Percentiles rank a stretch among this genome's conserved stretches.
These are phyloP conservation scores for Strigamia maritima DNA, from an alignment of 2,888 invertebrate species.

Conservation along the genomic window DNA sequence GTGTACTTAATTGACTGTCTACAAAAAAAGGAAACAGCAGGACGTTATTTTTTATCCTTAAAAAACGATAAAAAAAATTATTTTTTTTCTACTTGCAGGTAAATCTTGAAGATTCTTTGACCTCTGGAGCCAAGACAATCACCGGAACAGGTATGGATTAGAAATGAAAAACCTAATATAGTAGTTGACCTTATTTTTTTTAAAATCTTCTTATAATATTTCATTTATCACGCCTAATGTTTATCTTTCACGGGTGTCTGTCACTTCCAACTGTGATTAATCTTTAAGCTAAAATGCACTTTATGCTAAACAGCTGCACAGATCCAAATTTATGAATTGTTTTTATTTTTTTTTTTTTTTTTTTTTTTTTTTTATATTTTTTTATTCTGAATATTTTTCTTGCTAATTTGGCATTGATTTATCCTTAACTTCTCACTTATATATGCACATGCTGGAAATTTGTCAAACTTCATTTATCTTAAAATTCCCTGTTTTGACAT, in stretches of 20 bases:
- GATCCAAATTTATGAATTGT: neutral
- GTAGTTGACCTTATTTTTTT: neutral
- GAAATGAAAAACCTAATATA: neutral
- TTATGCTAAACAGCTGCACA: neutral
- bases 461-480: neutral
- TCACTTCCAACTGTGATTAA: neutral
- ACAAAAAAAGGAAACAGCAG: neutral
- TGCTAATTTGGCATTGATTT: constrained; percentile 13
- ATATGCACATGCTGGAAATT: neutral
- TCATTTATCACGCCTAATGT: neutral
- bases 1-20: too few relatives aligned
- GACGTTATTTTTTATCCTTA: neutral
- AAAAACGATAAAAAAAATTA: neutral
- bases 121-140: neutral
- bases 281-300: neutral
- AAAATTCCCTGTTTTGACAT: neutral
- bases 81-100: neutral
- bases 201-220: neutral
- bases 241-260: neutral
- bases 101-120: neutral
- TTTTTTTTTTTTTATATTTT: neutral
- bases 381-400: neutral
- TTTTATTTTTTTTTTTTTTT: neutral
- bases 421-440: neutral
- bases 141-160: constrained; percentile 5